Evolutionary conservation across 2,797 vertebrate species (phyloP).

Genomic region (Pelobates cultripes): DNA sequence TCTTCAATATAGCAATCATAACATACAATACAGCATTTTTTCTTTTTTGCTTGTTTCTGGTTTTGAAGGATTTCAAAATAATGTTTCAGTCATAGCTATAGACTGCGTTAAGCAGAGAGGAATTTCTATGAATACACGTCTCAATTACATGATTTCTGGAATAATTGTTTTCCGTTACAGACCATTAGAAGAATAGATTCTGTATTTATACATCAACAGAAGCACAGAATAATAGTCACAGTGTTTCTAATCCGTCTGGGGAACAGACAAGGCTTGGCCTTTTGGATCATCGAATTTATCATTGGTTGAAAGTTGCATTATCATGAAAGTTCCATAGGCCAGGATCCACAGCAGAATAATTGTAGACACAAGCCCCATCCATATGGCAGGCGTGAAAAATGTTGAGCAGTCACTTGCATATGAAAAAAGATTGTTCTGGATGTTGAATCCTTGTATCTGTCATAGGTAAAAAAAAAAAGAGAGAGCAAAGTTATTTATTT

Average conservation of each 20-base stretch:
- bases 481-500: no score
- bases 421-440: conserved; percentile 62
- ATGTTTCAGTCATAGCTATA: no score
- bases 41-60: no score
- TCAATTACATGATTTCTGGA: neutral
- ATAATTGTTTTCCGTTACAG: neutral
- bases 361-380: conserved; percentile 64
- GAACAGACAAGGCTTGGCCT: conserved; percentile 60
- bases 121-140: neutral
- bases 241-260: conserved; percentile 63
- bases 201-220: no score
- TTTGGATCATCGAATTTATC: conserved; percentile 64
- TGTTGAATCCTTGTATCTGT: conserved; percentile 69
- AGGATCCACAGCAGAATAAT: conserved; percentile 64
- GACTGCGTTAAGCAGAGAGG: no score
- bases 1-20: no score
- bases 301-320: conserved; percentile 66
- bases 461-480: no score
- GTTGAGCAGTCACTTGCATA: conserved; percentile 65
- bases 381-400: conserved; percentile 66
- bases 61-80: no score
- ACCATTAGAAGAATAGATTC: no score
- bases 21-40: no score
- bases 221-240: neutral
- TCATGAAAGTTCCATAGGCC: conserved; percentile 62